These are phyloP conservation scores for Gasterosteus nipponicus DNA, from an alignment of 2,113 vertebrate genomes.

Conservation along the genomic window DNA sequence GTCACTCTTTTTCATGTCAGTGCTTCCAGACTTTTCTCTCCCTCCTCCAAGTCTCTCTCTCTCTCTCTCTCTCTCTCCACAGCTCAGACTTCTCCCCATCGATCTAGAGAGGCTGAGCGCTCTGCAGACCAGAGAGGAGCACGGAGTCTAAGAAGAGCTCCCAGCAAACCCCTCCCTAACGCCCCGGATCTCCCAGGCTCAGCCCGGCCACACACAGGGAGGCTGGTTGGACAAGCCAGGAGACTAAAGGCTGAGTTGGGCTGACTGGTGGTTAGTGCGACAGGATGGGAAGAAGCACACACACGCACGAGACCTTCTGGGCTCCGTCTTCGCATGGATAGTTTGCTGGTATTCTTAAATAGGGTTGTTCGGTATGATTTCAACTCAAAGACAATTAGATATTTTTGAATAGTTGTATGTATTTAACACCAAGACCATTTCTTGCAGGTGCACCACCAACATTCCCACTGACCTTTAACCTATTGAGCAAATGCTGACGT, in stretches of 20 bases:
- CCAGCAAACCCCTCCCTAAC: conserved; percentile 61
- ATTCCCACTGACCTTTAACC: conserved; percentile 18
- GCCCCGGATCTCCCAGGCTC: conserved; percentile 62
- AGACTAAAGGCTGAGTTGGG: conserved; percentile 43
- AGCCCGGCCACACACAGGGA: conserved; percentile 47
- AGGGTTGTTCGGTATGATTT: not conserved
- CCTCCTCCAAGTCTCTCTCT: not conserved
- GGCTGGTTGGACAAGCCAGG: conserved; percentile 17
- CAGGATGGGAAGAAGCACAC: conserved; percentile 3
- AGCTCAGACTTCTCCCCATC: conserved; percentile 37
- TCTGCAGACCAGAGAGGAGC: conserved; percentile 33
- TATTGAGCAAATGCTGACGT: not conserved
- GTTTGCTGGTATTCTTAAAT: conserved; percentile 1
- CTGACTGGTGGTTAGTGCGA: conserved; percentile 7
- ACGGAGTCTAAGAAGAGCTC: conserved; percentile 54
- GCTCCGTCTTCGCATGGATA: not conserved
- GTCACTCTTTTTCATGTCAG: conserved; percentile 67
- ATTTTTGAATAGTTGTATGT: not conserved
- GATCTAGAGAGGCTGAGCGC: conserved; percentile 41
- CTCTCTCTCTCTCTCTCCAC: conserved; percentile 2
- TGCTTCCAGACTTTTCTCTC: conserved; percentile 65
- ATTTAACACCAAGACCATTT: not conserved
- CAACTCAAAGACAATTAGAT: conserved; percentile 1
- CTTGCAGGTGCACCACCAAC: not conserved
- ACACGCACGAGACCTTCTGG: not conserved